Evolutionary conservation across 2,797 vertebrate species (phyloP).

Genomic region (Erpetoichthys calabaricus): DNA sequence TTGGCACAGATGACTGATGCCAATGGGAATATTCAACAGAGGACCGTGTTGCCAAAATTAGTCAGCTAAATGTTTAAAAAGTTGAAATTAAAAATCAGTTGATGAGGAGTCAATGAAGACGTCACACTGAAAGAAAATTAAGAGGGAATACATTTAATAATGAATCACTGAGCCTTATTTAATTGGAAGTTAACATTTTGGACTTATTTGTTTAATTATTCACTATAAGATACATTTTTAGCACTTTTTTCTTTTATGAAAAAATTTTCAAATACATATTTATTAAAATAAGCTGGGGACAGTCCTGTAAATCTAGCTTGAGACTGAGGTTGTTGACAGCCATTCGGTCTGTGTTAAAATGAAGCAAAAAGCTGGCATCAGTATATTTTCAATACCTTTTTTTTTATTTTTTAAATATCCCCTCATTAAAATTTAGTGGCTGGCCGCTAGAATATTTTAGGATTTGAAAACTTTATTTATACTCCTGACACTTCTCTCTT

Average conservation of each 20-base stretch:
- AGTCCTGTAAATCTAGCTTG: constrained; percentile 68
- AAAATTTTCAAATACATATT: constrained; percentile 11
- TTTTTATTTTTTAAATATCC: too few relatives aligned
- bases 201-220: constrained; percentile 55
- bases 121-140: not conserved
- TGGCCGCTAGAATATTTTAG: too few relatives aligned
- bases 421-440: too few relatives aligned
- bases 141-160: too few relatives aligned
- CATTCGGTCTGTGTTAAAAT: too few relatives aligned
- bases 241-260: constrained; percentile 46
- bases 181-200: constrained; percentile 48
- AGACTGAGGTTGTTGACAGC: too few relatives aligned
- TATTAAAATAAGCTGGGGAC: constrained; percentile 63
- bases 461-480: too few relatives aligned
- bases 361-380: too few relatives aligned
- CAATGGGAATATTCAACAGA: constrained; percentile 95
- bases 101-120: too few relatives aligned
- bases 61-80: constrained; percentile 71
- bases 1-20: constrained; percentile 89
- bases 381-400: too few relatives aligned
- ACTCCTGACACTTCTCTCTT: too few relatives aligned
- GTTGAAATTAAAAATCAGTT: not conserved
- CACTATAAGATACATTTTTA: constrained; percentile 50
- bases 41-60: constrained; percentile 95
- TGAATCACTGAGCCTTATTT: constrained; percentile 53